Percentiles rank a stretch among this genome's conserved stretches.
Conservation (phyloP, 1,140 invertebrate species). For the Cherax quadricarinatus region DNA sequence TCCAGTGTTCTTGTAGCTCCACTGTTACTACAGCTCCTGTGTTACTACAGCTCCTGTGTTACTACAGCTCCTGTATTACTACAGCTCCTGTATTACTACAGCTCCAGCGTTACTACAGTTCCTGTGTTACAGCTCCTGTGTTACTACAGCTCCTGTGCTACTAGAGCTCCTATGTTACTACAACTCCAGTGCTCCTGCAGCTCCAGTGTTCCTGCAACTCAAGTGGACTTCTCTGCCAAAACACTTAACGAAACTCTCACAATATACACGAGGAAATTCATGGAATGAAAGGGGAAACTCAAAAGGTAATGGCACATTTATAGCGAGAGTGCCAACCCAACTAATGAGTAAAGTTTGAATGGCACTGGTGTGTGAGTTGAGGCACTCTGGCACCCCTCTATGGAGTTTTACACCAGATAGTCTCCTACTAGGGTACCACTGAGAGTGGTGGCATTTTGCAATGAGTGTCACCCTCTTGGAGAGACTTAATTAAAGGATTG, state of each 20-base stretch:
- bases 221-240: not conserved
- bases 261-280: not conserved
- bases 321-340: conserved; percentile 12
- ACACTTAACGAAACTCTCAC: not conserved
- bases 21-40: too few relatives aligned
- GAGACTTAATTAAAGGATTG: conserved; percentile 22
- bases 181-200: too few relatives aligned
- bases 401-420: not conserved
- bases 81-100: too few relatives aligned
- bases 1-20: too few relatives aligned
- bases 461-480: conserved; percentile 18
- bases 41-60: too few relatives aligned
- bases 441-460: not conserved
- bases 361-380: conserved; percentile 21
- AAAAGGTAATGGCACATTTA: not conserved
- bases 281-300: conserved; percentile 8
- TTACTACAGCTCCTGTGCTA: too few relatives aligned
- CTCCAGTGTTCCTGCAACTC: too few relatives aligned
- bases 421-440: not conserved
- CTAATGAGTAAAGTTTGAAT: conserved; percentile 57
- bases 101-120: too few relatives aligned
- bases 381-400: not conserved
- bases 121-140: too few relatives aligned
- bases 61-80: too few relatives aligned
- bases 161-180: too few relatives aligned